phyloP scores from a whole-genome alignment of 2,888 invertebrate species.

The Boloria selene region DNA sequence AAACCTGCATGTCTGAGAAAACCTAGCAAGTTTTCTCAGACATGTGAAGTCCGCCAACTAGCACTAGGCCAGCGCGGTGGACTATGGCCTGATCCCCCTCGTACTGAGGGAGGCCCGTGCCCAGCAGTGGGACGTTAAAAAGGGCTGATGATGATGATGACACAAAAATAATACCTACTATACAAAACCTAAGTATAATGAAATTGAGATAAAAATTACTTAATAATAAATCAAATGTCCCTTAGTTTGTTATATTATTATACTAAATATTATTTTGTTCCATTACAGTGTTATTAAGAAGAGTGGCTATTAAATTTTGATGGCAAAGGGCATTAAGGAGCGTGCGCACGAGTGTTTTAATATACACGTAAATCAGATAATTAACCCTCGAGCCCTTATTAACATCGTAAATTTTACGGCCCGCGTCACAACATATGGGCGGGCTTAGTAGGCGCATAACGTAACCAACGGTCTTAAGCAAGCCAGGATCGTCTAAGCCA shows the following conservation, averaged over 20 bases:
- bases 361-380: slow-evolving; percentile 79
- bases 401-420: slow-evolving; percentile 78
- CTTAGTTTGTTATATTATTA: neutral
- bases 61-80: too few species aligned
- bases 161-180: too few species aligned
- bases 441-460: slow-evolving; percentile 68
- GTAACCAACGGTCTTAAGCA: slow-evolving; percentile 38
- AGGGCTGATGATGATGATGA: too few species aligned
- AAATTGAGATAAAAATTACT: neutral
- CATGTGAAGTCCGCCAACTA: too few species aligned
- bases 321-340: slow-evolving; percentile 64
- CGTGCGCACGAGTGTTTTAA: slow-evolving; percentile 58
- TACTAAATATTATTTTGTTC: slow-evolving; percentile 1
- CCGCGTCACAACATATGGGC: slow-evolving; percentile 65
- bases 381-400: slow-evolving; percentile 78
- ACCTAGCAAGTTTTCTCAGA: too few species aligned
- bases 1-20: too few species aligned
- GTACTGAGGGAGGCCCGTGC: too few species aligned
- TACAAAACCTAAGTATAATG: too few species aligned
- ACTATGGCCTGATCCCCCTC: too few species aligned
- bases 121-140: too few species aligned
- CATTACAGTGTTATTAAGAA: slow-evolving; percentile 46
- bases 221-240: neutral
- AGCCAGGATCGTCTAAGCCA: slow-evolving; percentile 29
- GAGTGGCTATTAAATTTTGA: slow-evolving; percentile 68